Conservation (phyloP, 2,113 vertebrate species). For the Kobus ellipsiprymnus region DNA sequence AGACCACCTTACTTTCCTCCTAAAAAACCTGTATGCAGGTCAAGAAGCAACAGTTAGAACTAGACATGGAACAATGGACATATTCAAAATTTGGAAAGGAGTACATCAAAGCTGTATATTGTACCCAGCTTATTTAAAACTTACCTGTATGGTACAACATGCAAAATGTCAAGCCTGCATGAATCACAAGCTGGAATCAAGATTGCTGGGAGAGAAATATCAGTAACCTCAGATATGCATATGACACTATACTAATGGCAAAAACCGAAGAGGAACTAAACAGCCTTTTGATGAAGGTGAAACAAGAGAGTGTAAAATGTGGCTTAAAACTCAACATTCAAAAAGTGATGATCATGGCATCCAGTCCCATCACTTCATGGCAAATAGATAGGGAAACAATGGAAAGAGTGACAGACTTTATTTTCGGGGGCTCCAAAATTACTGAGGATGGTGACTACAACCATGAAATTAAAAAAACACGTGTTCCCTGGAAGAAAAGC, state of each 20-base stretch:
- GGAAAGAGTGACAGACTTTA: not conserved
- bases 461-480: not conserved
- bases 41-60: not conserved
- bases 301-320: not conserved
- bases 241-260: not conserved
- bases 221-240: not conserved
- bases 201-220: not conserved
- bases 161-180: not conserved
- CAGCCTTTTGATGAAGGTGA: not conserved
- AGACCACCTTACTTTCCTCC: not conserved
- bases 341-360: not conserved
- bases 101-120: not conserved
- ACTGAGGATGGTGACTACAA: not conserved
- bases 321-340: not conserved
- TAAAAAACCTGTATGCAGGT: not conserved
- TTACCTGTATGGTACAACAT: not conserved
- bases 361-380: not conserved
- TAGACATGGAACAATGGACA: not conserved
- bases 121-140: not conserved
- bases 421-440: not conserved
- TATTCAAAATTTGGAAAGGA: not conserved
- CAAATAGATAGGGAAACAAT: not conserved
- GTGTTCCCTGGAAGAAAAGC: not conserved
- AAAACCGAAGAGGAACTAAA: not conserved
- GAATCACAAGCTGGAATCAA: not conserved